These are phyloP conservation scores for Tenthredo amoena DNA, from an alignment of 2,888 invertebrate species.

Conservation along the genomic window DNA sequence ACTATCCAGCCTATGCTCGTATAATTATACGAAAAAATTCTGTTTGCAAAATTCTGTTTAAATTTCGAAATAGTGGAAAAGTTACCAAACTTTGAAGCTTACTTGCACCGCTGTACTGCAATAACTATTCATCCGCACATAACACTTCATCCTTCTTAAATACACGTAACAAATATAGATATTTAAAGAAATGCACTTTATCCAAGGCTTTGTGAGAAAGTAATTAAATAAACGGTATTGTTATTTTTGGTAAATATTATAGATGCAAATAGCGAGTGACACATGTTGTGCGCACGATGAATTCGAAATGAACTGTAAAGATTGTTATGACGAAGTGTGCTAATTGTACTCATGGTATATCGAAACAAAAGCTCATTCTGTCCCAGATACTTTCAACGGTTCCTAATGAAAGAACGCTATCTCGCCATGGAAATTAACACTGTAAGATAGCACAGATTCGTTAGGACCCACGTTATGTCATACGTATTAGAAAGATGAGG, in stretches of 20 bases:
- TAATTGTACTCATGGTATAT: neutral
- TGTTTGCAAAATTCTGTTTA: neutral
- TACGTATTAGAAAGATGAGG: neutral
- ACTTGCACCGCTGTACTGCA: neutral
- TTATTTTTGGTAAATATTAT: conserved; percentile 24
- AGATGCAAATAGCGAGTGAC: neutral
- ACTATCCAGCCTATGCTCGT: neutral
- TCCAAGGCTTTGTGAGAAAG: neutral
- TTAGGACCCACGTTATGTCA: too few species aligned
- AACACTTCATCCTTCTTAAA: neutral
- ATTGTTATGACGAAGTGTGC: neutral
- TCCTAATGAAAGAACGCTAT: too few species aligned
- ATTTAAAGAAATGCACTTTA: conserved; percentile 20
- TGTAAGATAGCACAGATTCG: too few species aligned
- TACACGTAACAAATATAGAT: neutral
- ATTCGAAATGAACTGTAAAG: neutral
- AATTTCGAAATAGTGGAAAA: neutral
- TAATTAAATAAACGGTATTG: conserved; percentile 20
- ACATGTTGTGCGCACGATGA: neutral
- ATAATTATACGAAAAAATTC: neutral
- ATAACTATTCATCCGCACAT: neutral
- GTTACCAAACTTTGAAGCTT: neutral
- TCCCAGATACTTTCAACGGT: neutral
- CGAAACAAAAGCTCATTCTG: neutral
- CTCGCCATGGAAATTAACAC: too few species aligned